A percentile compares a stretch with the other conserved stretches of the same genome.
Conservation (phyloP, 2,888 invertebrate genomes). For the Hypolimnas misippus region DNA sequence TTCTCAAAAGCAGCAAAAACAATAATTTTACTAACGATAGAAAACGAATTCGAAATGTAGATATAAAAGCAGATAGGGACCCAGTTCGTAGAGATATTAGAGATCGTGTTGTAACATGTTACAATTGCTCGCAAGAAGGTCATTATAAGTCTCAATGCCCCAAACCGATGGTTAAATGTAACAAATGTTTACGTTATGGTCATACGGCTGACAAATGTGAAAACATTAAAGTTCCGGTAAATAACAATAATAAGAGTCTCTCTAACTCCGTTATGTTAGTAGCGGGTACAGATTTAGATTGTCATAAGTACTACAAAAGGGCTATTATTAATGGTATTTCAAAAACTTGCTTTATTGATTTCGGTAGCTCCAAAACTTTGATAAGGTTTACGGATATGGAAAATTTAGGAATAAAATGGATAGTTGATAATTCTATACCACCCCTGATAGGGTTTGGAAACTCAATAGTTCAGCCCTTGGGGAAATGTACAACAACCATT, state of each 20-base stretch:
- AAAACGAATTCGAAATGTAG: neutral
- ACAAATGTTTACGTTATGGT: too few relatives aligned
- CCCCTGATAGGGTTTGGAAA: conserved; percentile 11
- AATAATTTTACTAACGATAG: neutral
- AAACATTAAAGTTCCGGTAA: too few relatives aligned
- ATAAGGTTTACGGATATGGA: neutral
- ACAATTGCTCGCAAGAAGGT: conserved; percentile 25
- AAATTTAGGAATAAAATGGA: too few relatives aligned
- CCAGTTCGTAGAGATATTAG: neutral
- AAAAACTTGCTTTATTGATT: neutral
- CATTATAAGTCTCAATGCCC: conserved; percentile 26
- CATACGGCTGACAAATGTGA: too few relatives aligned
- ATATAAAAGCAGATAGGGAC: neutral
- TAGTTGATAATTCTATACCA: neutral
- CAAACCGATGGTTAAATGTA: conserved; percentile 26
- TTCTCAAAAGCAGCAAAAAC: neutral
- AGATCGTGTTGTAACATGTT: neutral
- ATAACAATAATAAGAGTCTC: too few relatives aligned
- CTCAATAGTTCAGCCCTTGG: conserved; percentile 3
- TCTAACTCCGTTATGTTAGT: too few relatives aligned
- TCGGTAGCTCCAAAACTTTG: neutral
- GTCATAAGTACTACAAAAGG: neutral
- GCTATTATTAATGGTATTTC: conserved; percentile 7
- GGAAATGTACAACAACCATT: neutral
- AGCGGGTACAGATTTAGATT: neutral